Conservation (phyloP, 2,888 invertebrate species). For the Auanema sp. region DNA sequence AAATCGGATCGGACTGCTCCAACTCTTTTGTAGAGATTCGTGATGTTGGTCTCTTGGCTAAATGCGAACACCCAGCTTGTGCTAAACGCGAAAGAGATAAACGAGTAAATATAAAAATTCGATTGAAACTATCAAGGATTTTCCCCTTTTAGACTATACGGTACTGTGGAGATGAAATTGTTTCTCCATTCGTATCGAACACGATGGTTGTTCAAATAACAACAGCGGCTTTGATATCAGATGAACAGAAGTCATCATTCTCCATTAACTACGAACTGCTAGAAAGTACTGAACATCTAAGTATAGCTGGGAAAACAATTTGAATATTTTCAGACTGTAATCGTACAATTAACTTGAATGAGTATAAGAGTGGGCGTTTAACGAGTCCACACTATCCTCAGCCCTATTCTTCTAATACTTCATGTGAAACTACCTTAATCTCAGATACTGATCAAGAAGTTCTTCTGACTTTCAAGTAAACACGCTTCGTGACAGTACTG, state of each 20-base stretch:
- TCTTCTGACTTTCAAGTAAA: background rate
- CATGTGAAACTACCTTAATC: slow-evolving; percentile 52
- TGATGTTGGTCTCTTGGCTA: slow-evolving; percentile 34
- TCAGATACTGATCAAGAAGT: background rate
- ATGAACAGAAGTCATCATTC: slow-evolving; percentile 30
- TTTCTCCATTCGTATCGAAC: slow-evolving; percentile 29
- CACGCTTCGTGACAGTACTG: slow-evolving; percentile 14
- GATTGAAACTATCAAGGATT: background rate
- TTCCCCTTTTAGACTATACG: slow-evolving; percentile 7
- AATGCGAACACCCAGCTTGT: slow-evolving; percentile 43
- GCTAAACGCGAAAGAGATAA: slow-evolving; percentile 31
- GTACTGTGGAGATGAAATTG: slow-evolving; percentile 10
- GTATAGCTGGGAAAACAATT: background rate
- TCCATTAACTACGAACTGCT: slow-evolving; percentile 30
- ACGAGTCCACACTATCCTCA: slow-evolving; percentile 57
- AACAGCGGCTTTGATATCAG: slow-evolving; percentile 33
- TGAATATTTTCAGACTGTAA: slow-evolving; percentile 53
- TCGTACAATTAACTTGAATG: slow-evolving; percentile 47
- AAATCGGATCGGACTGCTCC: slow-evolving; percentile 27
- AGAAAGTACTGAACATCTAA: slow-evolving; percentile 24
- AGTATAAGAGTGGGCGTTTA: slow-evolving; percentile 37
- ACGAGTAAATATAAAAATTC: slow-evolving; percentile 14
- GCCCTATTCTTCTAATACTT: slow-evolving; percentile 45
- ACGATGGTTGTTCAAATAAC: slow-evolving; percentile 40
- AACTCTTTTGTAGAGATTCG: slow-evolving; percentile 39